These are phyloP conservation scores for Busseola fusca DNA, from an alignment of 2,888 invertebrate genomes.

Conservation along the genomic window DNA sequence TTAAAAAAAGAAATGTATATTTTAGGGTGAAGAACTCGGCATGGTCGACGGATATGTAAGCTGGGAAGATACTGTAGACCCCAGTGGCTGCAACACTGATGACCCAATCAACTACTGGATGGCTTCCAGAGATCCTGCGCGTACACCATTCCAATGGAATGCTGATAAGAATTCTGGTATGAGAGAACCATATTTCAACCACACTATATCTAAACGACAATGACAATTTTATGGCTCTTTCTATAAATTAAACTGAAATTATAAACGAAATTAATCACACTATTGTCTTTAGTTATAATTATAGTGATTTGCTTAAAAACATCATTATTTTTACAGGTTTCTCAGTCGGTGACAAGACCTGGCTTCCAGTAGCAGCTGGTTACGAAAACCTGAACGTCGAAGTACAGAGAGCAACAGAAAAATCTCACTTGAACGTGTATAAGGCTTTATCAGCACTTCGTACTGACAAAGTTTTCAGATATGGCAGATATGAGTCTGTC, in stretches of 20 bases:
- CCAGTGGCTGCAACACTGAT: slow-evolving; percentile 88
- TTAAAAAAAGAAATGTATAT: too few species aligned
- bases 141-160: slow-evolving; percentile 95
- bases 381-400: slow-evolving; percentile 90
- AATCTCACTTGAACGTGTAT: slow-evolving; percentile 91
- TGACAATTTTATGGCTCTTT: too few species aligned
- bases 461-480: slow-evolving; percentile 82
- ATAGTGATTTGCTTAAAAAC: not conserved
- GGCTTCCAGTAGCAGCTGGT: slow-evolving; percentile 92
- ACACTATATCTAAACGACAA: not conserved
- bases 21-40: slow-evolving; percentile 93
- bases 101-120: slow-evolving; percentile 88
- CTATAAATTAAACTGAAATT: not conserved
- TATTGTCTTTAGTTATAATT: not conserved
- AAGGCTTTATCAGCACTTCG: slow-evolving; percentile 88
- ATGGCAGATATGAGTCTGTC: slow-evolving; percentile 88
- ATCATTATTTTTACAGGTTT: slow-evolving; percentile 84
- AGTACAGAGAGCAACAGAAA: slow-evolving; percentile 77
- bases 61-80: slow-evolving; percentile 90
- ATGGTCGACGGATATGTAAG: slow-evolving; percentile 90
- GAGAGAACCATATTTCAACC: not conserved
- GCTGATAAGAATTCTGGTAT: slow-evolving; percentile 89
- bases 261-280: too few species aligned
- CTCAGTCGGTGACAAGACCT: slow-evolving; percentile 87
- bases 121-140: slow-evolving; percentile 91